Conservation (phyloP, 2,797 vertebrate genomes). For the Acanthis flammea region DNA sequence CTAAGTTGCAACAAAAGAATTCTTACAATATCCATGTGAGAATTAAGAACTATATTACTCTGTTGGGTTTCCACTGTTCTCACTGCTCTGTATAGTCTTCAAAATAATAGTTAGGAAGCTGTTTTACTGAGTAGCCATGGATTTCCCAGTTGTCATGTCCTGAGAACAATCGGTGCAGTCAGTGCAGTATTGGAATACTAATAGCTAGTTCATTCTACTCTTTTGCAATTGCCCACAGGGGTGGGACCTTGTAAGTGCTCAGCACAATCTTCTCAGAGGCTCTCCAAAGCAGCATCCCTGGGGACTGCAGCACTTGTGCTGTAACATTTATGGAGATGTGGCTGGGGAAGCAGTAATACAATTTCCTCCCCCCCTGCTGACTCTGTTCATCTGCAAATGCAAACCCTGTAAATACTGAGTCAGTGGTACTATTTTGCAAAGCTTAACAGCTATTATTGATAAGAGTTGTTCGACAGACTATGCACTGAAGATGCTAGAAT, state of each 20-base stretch:
- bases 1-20: neutral
- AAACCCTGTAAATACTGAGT: neutral
- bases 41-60: neutral
- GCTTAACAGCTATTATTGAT: neutral
- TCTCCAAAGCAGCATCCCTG: neutral
- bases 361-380: neutral
- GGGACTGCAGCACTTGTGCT: neutral
- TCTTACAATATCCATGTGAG: neutral
- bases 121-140: neutral
- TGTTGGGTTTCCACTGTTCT: neutral
- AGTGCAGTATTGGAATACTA: neutral
- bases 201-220: neutral
- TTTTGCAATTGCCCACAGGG: neutral
- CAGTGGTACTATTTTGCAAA: neutral
- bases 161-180: neutral
- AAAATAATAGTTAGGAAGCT: neutral
- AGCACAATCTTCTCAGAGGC: neutral
- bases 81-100: neutral
- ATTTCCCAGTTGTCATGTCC: neutral
- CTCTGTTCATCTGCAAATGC: neutral
- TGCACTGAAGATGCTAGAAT: neutral
- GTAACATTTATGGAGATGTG: neutral
- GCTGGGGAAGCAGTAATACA: neutral
- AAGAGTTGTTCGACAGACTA: neutral
- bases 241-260: neutral